phyloP scores from a whole-genome alignment of 2,797 vertebrate species.

The Macrochelys suwanniensis region DNA sequence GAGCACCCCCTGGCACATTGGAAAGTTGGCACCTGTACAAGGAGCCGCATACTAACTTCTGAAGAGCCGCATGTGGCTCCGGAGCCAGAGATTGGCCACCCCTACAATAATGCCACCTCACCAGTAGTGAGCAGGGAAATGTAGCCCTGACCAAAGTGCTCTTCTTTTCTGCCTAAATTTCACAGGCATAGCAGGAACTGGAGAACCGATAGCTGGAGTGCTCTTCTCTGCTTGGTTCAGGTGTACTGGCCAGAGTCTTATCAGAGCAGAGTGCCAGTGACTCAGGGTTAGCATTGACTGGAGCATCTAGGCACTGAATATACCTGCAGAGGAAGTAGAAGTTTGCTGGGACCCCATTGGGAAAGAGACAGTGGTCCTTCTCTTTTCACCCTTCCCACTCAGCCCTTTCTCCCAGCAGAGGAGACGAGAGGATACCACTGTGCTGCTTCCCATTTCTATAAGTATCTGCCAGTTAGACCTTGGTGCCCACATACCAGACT shows the following conservation, averaged over 20 bases:
- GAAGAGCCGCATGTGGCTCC: too few species aligned
- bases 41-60: too few species aligned
- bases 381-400: not conserved
- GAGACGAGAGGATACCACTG: rapidly evolving
- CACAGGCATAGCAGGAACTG: not conserved
- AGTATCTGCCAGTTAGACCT: not conserved
- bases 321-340: rapidly evolving
- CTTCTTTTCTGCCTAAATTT: not conserved
- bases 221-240: not conserved
- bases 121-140: not conserved
- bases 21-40: too few species aligned
- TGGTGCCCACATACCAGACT: not conserved
- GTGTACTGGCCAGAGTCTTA: not conserved
- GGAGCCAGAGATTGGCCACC: too few species aligned
- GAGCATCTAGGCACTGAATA: rapidly evolving
- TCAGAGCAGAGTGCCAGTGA: too few species aligned
- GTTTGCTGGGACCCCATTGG: not conserved
- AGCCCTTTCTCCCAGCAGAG: not conserved
- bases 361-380: not conserved
- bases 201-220: not conserved
- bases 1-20: too few species aligned
- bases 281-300: rapidly evolving
- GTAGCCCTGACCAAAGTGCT: not conserved
- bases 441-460: rapidly evolving
- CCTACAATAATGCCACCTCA: not conserved